A percentile compares a stretch with the other conserved stretches of the same genome.
Evolutionary conservation across 2,888 invertebrate species (phyloP).

Genomic region (Polietes domitor): DNA sequence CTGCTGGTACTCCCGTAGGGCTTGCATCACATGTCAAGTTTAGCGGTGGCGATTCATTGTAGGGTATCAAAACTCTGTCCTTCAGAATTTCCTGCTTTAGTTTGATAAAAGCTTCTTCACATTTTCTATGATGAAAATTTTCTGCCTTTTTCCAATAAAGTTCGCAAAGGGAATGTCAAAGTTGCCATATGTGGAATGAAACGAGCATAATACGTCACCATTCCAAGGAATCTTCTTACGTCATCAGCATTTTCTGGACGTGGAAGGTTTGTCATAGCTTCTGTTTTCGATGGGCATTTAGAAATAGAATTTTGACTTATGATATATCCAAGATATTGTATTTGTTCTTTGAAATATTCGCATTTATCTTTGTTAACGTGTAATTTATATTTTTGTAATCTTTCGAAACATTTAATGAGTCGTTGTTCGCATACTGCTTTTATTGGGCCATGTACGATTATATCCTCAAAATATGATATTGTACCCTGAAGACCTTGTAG

Average conservation of each 20-base stretch:
- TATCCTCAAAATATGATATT: not conserved
- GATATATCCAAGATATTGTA: not conserved
- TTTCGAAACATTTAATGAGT: not conserved
- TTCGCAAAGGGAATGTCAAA: constrained; percentile 4
- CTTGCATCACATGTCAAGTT: constrained; percentile 42
- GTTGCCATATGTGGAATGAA: constrained; percentile 37
- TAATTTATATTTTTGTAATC: not conserved
- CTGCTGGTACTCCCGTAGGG: constrained; percentile 29
- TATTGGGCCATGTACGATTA: not conserved
- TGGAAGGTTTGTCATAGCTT: too few relatives aligned
- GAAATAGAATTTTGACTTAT: constrained; percentile 51
- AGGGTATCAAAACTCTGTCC: constrained; percentile 4
- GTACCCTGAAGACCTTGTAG: not conserved
- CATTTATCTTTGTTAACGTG: too few relatives aligned
- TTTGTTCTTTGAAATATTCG: not conserved
- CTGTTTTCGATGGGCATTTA: constrained; percentile 34
- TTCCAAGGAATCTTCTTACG: constrained; percentile 40
- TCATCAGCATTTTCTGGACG: too few relatives aligned
- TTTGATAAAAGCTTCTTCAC: constrained; percentile 16
- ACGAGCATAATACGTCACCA: constrained; percentile 30
- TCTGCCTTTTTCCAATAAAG: not conserved
- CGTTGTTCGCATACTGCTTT: not conserved
- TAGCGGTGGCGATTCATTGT: not conserved
- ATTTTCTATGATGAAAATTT: not conserved
- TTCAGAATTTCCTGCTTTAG: constrained; percentile 17